Conservation (phyloP, 2,888 invertebrate species). For the Zygothrica quintamaculata region DNA sequence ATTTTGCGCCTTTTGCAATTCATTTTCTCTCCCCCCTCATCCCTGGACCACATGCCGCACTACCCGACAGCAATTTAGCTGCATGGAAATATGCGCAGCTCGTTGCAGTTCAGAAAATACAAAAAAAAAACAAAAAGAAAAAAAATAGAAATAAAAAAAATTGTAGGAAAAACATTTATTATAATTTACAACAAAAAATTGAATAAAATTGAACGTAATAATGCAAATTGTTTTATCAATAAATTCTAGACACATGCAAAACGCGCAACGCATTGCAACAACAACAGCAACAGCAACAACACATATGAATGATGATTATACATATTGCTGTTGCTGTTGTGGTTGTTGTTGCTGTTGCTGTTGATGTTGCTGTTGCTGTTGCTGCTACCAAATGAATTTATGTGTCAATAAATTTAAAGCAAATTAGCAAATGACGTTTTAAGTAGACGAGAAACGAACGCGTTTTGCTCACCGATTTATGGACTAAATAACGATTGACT, state of each 20-base stretch:
- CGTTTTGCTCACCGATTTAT: conserved; percentile 3
- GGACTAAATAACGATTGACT: conserved; percentile 17
- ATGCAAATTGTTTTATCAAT: conserved; percentile 80
- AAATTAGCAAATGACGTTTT: conserved; percentile 77
- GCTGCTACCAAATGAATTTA: conserved; percentile 68
- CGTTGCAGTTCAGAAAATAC: no score
- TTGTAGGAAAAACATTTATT: no score
- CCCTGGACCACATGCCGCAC: not conserved
- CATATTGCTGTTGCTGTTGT: conserved; percentile 15
- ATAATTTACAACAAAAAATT: conserved; percentile 24
- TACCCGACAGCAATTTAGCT: conserved; percentile 7
- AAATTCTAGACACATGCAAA: conserved; percentile 72
- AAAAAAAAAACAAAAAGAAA: conserved; percentile 1
- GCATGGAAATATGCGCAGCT: conserved; percentile 25
- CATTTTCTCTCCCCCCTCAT: conserved; percentile 6
- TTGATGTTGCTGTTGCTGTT: conserved; percentile 23
- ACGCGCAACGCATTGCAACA: conserved; percentile 28
- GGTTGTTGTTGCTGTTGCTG: conserved; percentile 16
- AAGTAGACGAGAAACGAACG: conserved; percentile 52
- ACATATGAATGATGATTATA: conserved; percentile 25
- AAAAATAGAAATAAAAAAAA: no score
- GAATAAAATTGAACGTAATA: conserved; percentile 71
- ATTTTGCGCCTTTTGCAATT: conserved; percentile 72
- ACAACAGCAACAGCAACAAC: no score
- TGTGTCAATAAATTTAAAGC: conserved; percentile 79